A percentile compares a stretch with the other conserved stretches of the same genome.
These are phyloP conservation scores for Clarias platycephalus DNA, from an alignment of 2,797 vertebrate species.

Conservation along the genomic window DNA sequence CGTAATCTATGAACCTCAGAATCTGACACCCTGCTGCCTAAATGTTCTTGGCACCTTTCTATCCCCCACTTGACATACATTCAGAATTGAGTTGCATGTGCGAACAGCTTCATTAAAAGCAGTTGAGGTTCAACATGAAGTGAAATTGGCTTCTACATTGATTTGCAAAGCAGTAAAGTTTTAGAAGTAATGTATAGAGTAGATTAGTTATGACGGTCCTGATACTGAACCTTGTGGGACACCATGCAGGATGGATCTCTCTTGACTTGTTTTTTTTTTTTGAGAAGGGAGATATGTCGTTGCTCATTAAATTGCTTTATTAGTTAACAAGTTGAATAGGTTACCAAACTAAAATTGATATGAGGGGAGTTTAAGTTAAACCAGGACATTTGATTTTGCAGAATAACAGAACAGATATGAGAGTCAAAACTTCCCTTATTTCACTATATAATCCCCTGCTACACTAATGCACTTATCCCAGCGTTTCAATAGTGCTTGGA, in stretches of 20 bases:
- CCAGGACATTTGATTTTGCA: no score
- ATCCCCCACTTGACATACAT: no score
- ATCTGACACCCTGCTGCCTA: background rate
- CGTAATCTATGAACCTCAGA: background rate
- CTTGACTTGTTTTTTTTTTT: background rate
- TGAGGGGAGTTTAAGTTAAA: no score
- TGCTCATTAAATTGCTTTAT: background rate
- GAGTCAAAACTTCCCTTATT: no score
- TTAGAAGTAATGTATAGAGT: background rate
- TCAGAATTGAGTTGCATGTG: background rate
- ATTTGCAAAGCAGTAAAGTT: background rate
- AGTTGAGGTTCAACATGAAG: background rate
- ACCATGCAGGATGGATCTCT: background rate
- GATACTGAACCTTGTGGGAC: slow-evolving; percentile 16
- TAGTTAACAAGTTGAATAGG: background rate
- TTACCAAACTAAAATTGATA: background rate
- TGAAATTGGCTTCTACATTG: no score
- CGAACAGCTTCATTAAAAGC: no score
- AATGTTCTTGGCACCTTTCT: background rate
- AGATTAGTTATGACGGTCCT: background rate
- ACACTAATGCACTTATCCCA: no score
- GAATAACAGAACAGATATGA: no score
- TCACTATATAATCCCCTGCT: no score
- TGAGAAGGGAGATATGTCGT: background rate
- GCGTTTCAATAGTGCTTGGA: no score